Evolutionary conservation across 2,888 invertebrate species (phyloP).

Genomic region (Drosophila hamatofila): DNA sequence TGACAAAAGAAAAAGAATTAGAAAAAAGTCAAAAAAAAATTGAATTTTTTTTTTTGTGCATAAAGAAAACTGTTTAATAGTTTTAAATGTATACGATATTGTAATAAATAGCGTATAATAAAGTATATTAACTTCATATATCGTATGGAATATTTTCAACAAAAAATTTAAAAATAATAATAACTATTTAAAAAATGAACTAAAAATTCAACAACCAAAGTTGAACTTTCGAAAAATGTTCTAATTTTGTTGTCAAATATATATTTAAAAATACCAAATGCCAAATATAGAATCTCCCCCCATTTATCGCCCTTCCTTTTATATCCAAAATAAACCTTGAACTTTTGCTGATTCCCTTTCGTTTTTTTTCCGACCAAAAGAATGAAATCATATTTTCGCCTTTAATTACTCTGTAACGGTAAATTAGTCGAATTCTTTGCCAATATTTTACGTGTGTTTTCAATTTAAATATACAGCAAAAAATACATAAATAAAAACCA

Average conservation of each 20-base stretch:
- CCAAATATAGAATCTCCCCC: background rate
- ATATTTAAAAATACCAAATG: no score
- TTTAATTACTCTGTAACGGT: conserved; percentile 70
- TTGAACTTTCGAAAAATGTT: no score
- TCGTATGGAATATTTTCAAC: no score
- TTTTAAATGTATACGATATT: background rate
- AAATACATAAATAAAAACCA: conserved; percentile 52
- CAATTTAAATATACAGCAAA: conserved; percentile 13
- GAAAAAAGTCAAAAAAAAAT: background rate
- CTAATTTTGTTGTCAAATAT: no score
- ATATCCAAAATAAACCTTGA: conserved; percentile 49
- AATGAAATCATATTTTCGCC: conserved; percentile 46
- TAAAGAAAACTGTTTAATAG: background rate
- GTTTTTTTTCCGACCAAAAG: background rate
- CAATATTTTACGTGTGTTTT: conserved; percentile 31
- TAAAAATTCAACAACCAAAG: no score
- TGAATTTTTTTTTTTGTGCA: background rate
- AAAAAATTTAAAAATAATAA: no score
- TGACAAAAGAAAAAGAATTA: conserved; percentile 31
- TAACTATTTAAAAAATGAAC: no score
- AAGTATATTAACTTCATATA: background rate
- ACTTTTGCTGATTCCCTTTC: conserved; percentile 27
- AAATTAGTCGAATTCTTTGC: conserved; percentile 36
- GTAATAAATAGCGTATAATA: background rate
- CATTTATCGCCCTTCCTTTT: background rate